A percentile compares a stretch with the other conserved stretches of the same genome.
These are phyloP conservation scores for Pollachius pollachius DNA, from an alignment of 2,113 vertebrate genomes.

Conservation along the genomic window DNA sequence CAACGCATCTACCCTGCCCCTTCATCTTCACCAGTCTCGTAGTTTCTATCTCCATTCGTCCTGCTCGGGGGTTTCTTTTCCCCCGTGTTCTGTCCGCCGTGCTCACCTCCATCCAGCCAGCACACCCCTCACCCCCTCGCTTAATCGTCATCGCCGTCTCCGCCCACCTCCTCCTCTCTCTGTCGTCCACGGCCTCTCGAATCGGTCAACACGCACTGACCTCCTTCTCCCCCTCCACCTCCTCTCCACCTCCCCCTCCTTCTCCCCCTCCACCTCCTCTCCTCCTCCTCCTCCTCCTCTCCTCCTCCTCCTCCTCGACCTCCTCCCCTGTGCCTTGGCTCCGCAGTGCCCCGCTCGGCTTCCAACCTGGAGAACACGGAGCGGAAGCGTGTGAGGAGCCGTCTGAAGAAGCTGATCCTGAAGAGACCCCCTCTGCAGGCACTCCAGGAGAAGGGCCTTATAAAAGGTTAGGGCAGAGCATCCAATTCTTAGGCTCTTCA, in stretches of 20 bases:
- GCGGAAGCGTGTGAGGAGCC: constrained; percentile 82
- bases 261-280: constrained; percentile 54
- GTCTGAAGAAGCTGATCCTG: constrained; percentile 83
- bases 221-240: constrained; percentile 24
- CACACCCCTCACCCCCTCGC: constrained; percentile 50
- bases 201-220: constrained; percentile 41
- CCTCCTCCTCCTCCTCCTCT: not conserved
- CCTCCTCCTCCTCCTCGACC: not conserved
- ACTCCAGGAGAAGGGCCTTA: constrained; percentile 89
- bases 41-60: constrained; percentile 22
- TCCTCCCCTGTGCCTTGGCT: constrained; percentile 25
- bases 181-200: not conserved
- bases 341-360: constrained; percentile 63
- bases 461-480: constrained; percentile 78
- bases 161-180: constrained; percentile 44
- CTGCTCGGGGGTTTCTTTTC: constrained; percentile 48
- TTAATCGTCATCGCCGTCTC: constrained; percentile 63
- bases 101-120: constrained; percentile 52
- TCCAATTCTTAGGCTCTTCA: not conserved
- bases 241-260: constrained; percentile 5
- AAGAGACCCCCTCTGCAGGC: constrained; percentile 85
- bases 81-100: constrained; percentile 58
- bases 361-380: constrained; percentile 75
- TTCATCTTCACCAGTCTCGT: constrained; percentile 6
- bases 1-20: not conserved